Conservation (phyloP, 2,797 vertebrate genomes). For the Enteromius radiatus region DNA sequence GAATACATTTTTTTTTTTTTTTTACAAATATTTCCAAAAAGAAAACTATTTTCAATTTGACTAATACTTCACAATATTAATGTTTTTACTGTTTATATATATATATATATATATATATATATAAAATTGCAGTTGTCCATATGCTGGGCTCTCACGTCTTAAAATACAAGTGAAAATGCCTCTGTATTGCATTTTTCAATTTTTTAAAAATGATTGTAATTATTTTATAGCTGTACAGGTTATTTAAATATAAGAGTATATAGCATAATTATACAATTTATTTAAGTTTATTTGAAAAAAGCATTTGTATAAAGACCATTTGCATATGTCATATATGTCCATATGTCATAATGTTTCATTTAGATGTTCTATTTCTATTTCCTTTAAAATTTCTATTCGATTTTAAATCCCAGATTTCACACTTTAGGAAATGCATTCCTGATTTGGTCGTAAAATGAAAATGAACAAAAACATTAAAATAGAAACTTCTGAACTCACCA, state of each 20-base stretch:
- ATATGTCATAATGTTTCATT: not conserved
- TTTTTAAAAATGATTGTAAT: not conserved
- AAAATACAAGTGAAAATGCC: not conserved
- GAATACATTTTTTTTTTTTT: not conserved
- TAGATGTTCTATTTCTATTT: not conserved
- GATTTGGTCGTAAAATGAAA: not conserved
- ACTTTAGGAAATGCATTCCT: not conserved
- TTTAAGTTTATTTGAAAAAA: not conserved
- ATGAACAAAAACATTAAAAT: not conserved
- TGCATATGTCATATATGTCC: not conserved
- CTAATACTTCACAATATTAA: not conserved
- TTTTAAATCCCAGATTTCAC: not conserved
- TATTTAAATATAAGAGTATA: no score
- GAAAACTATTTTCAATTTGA: not conserved
- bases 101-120: no score
- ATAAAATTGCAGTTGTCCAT: not conserved
- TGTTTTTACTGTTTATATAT: not conserved
- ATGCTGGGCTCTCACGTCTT: not conserved
- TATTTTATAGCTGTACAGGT: not conserved
- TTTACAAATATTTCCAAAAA: not conserved
- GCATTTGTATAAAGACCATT: not conserved
- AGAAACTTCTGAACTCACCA: conserved; percentile 33
- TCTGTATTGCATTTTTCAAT: not conserved
- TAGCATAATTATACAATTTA: not conserved
- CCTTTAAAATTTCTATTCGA: not conserved